phyloP scores from a whole-genome alignment of 2,113 vertebrate species.

The Centropus unirufus region DNA sequence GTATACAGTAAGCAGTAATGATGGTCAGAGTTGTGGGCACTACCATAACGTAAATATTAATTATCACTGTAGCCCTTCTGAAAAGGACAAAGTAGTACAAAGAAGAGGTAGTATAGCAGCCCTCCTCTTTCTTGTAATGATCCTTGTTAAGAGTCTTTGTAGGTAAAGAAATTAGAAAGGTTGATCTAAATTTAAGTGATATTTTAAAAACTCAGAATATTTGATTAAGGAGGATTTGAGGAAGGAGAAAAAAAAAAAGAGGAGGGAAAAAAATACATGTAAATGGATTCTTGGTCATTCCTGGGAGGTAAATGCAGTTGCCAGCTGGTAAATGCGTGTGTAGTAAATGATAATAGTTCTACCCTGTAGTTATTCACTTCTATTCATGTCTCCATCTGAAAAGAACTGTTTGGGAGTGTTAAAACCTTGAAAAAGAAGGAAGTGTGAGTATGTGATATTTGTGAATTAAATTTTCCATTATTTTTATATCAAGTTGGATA shows the following conservation, averaged over 20 bases:
- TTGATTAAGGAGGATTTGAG: too few species aligned
- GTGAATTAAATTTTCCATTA: conserved; percentile 51
- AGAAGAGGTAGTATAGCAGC: background rate
- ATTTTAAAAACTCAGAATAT: conserved; percentile 11
- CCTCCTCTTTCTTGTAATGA: background rate
- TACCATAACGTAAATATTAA: background rate
- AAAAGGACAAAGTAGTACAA: background rate
- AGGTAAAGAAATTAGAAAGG: background rate
- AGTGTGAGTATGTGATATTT: conserved; percentile 25
- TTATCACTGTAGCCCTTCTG: background rate
- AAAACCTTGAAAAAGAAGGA: conserved; percentile 37
- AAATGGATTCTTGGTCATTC: conserved; percentile 46
- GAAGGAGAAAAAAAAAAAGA: background rate
- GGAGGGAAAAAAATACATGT: background rate
- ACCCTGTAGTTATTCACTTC: conserved; percentile 28
- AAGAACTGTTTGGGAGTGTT: conserved; percentile 59
- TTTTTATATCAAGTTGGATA: conserved; percentile 48
- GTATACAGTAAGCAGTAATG: conserved; percentile 19
- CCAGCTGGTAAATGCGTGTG: conserved; percentile 37
- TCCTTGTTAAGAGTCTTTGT: background rate
- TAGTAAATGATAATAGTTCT: background rate
- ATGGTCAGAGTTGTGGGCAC: background rate
- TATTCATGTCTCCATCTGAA: conserved; percentile 41
- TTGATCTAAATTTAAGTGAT: background rate
- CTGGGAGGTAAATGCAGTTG: conserved; percentile 44